phyloP scores from a whole-genome alignment of 2,113 vertebrate genomes.

The Todiramphus chloris region DNA sequence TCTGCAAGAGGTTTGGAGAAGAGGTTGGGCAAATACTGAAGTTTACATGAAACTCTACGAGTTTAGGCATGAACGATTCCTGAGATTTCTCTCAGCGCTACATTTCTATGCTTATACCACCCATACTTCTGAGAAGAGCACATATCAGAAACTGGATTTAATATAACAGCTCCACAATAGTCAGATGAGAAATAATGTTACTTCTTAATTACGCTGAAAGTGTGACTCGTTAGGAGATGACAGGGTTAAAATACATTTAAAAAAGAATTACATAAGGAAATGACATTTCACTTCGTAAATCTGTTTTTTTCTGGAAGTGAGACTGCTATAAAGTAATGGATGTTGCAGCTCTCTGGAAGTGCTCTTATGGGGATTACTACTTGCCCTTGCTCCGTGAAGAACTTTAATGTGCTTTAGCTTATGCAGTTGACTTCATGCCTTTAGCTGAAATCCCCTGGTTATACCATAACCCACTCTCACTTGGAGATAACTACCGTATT shows the following conservation, averaged over 20 bases:
- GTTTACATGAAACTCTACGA: neutral
- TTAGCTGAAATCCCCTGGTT: neutral
- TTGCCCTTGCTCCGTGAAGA: neutral
- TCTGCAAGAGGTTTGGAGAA: neutral
- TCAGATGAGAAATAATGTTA: neutral
- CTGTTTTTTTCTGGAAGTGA: neutral
- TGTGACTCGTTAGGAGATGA: neutral
- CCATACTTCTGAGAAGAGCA: neutral
- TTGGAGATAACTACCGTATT: neutral
- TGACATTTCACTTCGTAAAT: conserved; percentile 15
- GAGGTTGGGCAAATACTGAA: neutral
- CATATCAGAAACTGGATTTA: neutral
- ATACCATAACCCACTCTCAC: neutral
- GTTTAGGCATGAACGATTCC: neutral
- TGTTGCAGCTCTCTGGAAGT: neutral
- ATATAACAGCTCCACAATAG: neutral
- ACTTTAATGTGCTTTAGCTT: neutral
- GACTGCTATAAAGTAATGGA: neutral
- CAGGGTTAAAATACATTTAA: neutral
- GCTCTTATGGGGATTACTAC: neutral
- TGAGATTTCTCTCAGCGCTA: neutral
- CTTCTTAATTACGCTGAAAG: neutral
- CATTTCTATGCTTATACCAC: neutral
- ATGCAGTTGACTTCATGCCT: neutral
- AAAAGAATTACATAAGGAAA: conserved; percentile 11